phyloP scores from a whole-genome alignment of 2,888 invertebrate species.

The Drosophila acutilabella region DNA sequence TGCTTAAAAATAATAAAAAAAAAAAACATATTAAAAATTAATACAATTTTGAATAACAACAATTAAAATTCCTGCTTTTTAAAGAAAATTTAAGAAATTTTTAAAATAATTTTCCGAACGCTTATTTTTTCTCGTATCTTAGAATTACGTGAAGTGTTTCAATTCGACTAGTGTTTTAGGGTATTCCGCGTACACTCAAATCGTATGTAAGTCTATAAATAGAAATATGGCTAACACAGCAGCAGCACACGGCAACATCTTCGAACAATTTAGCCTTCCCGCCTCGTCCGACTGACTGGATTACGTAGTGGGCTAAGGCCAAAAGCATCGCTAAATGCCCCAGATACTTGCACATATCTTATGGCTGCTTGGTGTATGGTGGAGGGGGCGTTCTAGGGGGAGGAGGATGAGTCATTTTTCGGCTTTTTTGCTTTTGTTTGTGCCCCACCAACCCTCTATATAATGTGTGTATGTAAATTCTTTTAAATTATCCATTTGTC shows the following conservation, averaged over 20 bases:
- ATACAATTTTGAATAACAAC: too few relatives aligned
- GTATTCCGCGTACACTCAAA: conserved; percentile 18
- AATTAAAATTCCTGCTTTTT: too few relatives aligned
- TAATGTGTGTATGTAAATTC: conserved; percentile 11
- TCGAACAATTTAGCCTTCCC: conserved; percentile 16
- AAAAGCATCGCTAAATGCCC: conserved; percentile 41
- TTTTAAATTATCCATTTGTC: conserved; percentile 45
- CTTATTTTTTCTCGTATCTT: too few relatives aligned
- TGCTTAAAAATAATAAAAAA: too few relatives aligned
- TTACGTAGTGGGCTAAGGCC: conserved; percentile 59
- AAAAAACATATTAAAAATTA: too few relatives aligned
- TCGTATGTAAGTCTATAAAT: conserved; percentile 18
- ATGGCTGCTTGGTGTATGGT: background rate
- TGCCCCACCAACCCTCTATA: background rate
- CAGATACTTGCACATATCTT: conserved; percentile 52
- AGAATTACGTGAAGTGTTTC: conserved; percentile 9
- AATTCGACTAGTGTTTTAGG: conserved; percentile 19
- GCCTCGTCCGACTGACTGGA: conserved; percentile 39
- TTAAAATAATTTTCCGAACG: too few relatives aligned
- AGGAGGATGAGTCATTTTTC: background rate
- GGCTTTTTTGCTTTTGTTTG: background rate
- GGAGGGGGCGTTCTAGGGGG: background rate
- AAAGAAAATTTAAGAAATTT: too few relatives aligned
- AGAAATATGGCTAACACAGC: conserved; percentile 35
- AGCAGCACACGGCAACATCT: conserved; percentile 38